These are phyloP conservation scores for Lasioglossum marginatum DNA, from an alignment of 2,888 invertebrate species.

Conservation along the genomic window DNA sequence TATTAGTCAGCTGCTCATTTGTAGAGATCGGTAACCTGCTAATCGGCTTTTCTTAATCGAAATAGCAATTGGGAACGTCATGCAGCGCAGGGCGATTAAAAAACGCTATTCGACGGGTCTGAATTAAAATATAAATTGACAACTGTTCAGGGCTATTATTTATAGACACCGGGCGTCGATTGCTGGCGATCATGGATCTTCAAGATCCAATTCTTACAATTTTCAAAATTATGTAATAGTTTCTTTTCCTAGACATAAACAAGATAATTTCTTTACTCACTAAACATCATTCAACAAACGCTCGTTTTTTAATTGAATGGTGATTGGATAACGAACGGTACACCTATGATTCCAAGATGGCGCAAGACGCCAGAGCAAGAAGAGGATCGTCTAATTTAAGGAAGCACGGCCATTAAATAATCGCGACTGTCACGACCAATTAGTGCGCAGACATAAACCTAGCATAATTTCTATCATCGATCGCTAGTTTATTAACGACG, in stretches of 20 bases:
- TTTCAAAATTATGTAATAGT: neutral
- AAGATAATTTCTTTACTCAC: too few relatives aligned
- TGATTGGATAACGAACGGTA: too few relatives aligned
- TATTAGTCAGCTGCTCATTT: constrained; percentile 22
- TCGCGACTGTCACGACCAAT: constrained; percentile 69
- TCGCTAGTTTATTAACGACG: constrained; percentile 49
- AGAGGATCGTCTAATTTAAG: constrained; percentile 1
- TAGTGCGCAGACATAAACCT: constrained; percentile 67
- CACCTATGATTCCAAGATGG: neutral
- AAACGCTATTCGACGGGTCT: neutral
- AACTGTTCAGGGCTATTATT: neutral
- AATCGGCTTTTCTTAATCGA: constrained; percentile 34
- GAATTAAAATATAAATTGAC: constrained; percentile 11
- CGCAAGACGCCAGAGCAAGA: constrained; percentile 10
- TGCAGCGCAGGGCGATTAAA: neutral
- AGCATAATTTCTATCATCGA: constrained; percentile 75
- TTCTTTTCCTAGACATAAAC: too few relatives aligned
- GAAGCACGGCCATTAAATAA: constrained; percentile 68
- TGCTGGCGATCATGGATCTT: neutral
- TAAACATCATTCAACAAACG: too few relatives aligned
- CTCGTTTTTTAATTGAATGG: neutral
- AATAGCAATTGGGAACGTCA: neutral
- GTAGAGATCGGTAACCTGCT: constrained; percentile 33
- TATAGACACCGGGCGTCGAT: neutral
- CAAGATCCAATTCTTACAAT: neutral